Conservation (phyloP, 2,797 vertebrate species). For the Trachurus trachurus region DNA sequence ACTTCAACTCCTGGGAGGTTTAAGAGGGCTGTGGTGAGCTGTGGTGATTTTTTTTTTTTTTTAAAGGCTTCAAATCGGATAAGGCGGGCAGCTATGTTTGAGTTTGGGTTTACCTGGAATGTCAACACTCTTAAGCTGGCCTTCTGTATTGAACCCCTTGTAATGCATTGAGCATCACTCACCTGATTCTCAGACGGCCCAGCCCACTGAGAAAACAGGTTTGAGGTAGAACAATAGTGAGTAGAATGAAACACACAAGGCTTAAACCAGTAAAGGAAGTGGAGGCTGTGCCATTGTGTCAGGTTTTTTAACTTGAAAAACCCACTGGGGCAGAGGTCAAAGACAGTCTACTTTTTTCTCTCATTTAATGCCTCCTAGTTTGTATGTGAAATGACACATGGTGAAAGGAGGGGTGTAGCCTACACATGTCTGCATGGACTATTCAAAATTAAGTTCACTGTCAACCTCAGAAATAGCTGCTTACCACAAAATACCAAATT, state of each 20-base stretch:
- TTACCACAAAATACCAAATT: not conserved
- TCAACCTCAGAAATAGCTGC: not conserved
- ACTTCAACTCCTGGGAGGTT: constrained; percentile 12
- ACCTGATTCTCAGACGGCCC: constrained; percentile 10
- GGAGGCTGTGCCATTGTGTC: not conserved
- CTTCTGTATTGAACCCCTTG: constrained; percentile 43
- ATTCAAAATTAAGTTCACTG: not conserved
- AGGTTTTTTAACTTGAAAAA: not conserved
- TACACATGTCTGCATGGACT: not conserved
- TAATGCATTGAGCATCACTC: constrained; percentile 36
- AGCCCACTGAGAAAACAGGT: constrained; percentile 29
- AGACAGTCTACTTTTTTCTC: not conserved
- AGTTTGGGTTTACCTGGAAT: constrained; percentile 65
- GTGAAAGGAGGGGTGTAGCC: not conserved
- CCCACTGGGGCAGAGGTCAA: not conserved
- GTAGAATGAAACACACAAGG: not conserved
- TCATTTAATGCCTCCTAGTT: not conserved
- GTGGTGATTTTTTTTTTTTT: constrained; percentile 29
- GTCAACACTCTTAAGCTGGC: constrained; percentile 57
- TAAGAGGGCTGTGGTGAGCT: constrained; percentile 20
- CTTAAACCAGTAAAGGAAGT: constrained; percentile 1
- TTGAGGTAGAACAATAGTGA: not conserved
- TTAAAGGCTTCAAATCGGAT: constrained; percentile 42
- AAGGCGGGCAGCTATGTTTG: constrained; percentile 53
- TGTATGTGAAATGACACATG: not conserved